Evolutionary conservation across 2,888 invertebrate genomes (phyloP).

Genomic region (Mythimna vitellina): DNA sequence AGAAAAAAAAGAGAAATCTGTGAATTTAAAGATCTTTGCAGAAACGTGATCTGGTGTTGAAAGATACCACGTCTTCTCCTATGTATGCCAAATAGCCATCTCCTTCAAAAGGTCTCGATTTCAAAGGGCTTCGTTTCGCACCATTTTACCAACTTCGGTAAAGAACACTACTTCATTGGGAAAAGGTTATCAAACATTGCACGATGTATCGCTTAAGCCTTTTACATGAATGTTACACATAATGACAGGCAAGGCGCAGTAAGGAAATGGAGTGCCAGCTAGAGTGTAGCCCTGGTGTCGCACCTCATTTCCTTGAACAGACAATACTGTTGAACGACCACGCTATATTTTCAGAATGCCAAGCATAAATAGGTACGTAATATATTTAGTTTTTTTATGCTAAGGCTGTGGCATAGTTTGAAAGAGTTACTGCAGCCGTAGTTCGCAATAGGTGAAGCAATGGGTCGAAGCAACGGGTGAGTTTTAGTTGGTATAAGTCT

Average conservation of each 20-base stretch:
- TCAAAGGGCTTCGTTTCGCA: background rate
- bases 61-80: background rate
- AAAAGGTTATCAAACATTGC: slow-evolving; percentile 23
- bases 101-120: background rate
- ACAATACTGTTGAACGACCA: too few relatives aligned
- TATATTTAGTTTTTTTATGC: too few relatives aligned
- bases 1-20: background rate
- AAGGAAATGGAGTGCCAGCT: background rate
- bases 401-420: too few relatives aligned
- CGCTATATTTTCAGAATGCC: too few relatives aligned
- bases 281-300: background rate
- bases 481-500: too few relatives aligned
- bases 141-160: background rate
- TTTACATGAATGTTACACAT: slow-evolving; percentile 1
- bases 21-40: background rate
- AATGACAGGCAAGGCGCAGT: background rate
- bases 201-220: slow-evolving; percentile 33
- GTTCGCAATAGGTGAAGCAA: too few relatives aligned
- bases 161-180: background rate
- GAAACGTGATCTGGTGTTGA: too few relatives aligned
- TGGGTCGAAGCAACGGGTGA: too few relatives aligned
- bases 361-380: too few relatives aligned
- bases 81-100: background rate
- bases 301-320: too few relatives aligned
- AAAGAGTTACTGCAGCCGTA: too few relatives aligned